phyloP scores from a whole-genome alignment of 2,113 vertebrate genomes.

The Fregetta grallaria region DNA sequence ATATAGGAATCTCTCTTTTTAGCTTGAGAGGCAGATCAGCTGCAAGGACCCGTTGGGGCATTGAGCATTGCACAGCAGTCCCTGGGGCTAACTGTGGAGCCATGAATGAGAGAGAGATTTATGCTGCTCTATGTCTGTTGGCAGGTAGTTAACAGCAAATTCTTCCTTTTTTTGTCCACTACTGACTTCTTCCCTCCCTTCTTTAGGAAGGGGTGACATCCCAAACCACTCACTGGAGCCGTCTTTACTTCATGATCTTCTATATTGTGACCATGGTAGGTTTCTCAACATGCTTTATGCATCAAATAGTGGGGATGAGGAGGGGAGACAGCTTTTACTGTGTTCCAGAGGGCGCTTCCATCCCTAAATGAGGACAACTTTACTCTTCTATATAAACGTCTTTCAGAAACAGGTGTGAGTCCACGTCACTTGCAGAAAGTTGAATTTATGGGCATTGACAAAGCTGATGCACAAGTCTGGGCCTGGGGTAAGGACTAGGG shows the following conservation, averaged over 20 bases:
- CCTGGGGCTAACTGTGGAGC: not conserved
- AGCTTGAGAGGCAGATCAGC: not conserved
- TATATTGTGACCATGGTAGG: constrained; percentile 98
- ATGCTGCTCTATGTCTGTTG: not conserved
- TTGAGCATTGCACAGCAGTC: not conserved
- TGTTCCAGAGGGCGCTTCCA: not conserved
- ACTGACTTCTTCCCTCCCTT: not conserved
- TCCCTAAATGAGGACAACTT: not conserved
- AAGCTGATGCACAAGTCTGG: not conserved
- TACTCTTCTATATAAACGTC: not conserved
- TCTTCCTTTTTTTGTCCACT: not conserved
- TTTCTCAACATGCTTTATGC: not conserved
- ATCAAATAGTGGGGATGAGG: not conserved
- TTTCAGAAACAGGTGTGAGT: not conserved
- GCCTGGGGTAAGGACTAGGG: not conserved
- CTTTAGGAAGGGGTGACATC: constrained; percentile 94
- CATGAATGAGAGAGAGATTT: not conserved
- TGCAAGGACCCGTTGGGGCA: not conserved
- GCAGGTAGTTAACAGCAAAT: not conserved
- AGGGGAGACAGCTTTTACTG: not conserved
- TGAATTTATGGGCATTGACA: not conserved
- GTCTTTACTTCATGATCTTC: constrained; percentile 98
- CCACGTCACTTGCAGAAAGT: not conserved
- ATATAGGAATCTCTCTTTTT: not conserved
- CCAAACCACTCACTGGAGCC: constrained; percentile 95